Evolutionary conservation across 1,140 invertebrate genomes (phyloP).

Genomic region (Sipha flava): DNA sequence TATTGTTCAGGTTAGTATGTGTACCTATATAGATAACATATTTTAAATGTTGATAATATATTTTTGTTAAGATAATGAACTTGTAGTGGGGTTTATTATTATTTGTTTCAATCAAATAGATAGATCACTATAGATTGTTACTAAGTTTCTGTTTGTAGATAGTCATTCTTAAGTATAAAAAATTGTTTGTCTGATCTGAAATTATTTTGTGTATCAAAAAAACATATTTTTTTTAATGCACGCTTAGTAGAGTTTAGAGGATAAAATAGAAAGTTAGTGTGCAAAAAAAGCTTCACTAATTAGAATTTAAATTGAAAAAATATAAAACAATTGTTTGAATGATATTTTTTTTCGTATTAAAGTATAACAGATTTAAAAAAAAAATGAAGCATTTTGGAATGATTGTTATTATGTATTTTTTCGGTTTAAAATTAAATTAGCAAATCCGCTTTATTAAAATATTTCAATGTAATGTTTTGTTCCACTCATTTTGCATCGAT

Average conservation of each 20-base stretch:
- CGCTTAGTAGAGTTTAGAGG: background rate
- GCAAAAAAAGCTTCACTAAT: background rate
- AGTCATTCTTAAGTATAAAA: background rate
- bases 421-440: background rate
- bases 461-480: background rate
- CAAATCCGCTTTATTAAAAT: background rate
- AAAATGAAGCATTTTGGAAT: background rate
- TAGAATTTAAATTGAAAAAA: constrained; percentile 14
- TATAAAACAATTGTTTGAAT: background rate
- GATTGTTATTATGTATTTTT: background rate
- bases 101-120: no score
- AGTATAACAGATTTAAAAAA: background rate
- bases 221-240: background rate
- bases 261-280: background rate
- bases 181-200: background rate
- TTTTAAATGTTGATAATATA: no score
- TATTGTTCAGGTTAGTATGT: no score
- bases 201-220: background rate
- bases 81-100: no score
- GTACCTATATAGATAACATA: no score
- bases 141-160: no score
- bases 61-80: no score
- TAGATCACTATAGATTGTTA: no score
- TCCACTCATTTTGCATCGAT: background rate
- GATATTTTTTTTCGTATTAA: background rate